These are phyloP conservation scores for Neodontobutis hainanensis DNA, from an alignment of 2,113 vertebrate genomes.

Conservation along the genomic window DNA sequence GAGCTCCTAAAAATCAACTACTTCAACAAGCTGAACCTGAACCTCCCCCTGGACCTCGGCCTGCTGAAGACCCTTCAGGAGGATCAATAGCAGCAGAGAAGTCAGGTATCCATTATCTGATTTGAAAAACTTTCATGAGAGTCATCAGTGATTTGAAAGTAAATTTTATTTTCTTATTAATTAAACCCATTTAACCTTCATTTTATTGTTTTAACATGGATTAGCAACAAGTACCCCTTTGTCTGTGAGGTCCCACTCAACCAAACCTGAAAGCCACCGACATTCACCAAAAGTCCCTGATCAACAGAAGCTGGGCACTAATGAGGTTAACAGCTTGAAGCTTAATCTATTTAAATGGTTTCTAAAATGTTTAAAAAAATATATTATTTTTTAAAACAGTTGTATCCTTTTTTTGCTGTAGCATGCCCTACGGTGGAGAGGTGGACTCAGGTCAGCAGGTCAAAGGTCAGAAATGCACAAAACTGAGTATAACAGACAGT, in stretches of 20 bases:
- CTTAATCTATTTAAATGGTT: neutral
- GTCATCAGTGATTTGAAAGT: neutral
- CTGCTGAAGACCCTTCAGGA: conserved; percentile 1
- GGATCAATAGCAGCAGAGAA: conserved; percentile 10
- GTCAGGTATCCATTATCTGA: conserved; percentile 20
- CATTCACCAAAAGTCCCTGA: conserved; percentile 10
- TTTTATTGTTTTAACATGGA: neutral
- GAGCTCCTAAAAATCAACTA: neutral
- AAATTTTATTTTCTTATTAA: neutral
- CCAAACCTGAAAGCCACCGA: conserved; percentile 34
- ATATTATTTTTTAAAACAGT: neutral
- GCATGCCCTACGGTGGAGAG: conserved; percentile 23
- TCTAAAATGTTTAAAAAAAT: neutral
- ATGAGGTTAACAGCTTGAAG: conserved; percentile 4
- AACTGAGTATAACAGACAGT: conserved; percentile 61
- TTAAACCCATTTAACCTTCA: neutral
- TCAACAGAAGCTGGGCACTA: conserved; percentile 1
- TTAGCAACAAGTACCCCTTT: neutral
- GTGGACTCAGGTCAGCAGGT: conserved; percentile 21
- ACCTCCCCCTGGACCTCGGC: conserved; percentile 12
- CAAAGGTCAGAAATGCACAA: conserved; percentile 30
- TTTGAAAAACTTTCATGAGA: too few species aligned
- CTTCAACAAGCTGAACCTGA: neutral
- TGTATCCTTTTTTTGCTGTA: neutral
- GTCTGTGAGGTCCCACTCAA: conserved; percentile 31